Percentiles rank a stretch among this genome's conserved stretches.
These are phyloP conservation scores for Telenomus remus DNA, from an alignment of 1,140 invertebrate genomes.

Conservation along the genomic window DNA sequence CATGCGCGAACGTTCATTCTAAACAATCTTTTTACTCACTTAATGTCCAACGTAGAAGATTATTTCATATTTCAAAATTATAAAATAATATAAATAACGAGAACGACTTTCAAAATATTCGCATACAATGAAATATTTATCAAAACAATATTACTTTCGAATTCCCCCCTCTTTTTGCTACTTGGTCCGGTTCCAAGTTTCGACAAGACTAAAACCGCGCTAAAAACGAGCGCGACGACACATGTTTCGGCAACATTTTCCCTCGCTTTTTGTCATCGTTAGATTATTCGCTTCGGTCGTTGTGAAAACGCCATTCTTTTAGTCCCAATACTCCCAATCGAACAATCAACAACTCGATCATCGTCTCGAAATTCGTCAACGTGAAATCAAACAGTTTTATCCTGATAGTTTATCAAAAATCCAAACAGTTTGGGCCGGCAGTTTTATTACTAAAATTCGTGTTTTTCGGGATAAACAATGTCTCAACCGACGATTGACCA, in stretches of 20 bases:
- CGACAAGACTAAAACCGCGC: slow-evolving; percentile 59
- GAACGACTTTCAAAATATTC: too few relatives aligned
- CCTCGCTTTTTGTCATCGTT: slow-evolving; percentile 24
- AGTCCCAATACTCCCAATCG: neutral
- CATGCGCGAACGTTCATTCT: neutral
- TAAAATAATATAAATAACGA: too few relatives aligned
- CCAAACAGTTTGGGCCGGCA: too few relatives aligned
- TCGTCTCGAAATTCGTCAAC: neutral
- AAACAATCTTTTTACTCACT: neutral
- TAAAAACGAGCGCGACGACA: slow-evolving; percentile 26
- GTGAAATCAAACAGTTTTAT: neutral
- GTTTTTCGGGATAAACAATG: too few relatives aligned
- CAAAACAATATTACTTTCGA: too few relatives aligned
- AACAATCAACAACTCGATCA: neutral
- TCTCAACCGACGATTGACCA: slow-evolving; percentile 10
- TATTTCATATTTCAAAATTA: neutral
- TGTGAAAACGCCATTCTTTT: neutral
- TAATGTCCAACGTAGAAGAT: neutral
- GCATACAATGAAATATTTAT: too few relatives aligned
- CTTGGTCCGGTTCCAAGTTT: slow-evolving; percentile 7
- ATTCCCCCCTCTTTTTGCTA: neutral
- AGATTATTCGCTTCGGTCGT: too few relatives aligned
- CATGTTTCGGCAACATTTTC: slow-evolving; percentile 8
- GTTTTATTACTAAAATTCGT: too few relatives aligned
- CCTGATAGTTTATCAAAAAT: neutral